Conservation (phyloP, 2,113 vertebrate species). For the Delphinapterus leucas region DNA sequence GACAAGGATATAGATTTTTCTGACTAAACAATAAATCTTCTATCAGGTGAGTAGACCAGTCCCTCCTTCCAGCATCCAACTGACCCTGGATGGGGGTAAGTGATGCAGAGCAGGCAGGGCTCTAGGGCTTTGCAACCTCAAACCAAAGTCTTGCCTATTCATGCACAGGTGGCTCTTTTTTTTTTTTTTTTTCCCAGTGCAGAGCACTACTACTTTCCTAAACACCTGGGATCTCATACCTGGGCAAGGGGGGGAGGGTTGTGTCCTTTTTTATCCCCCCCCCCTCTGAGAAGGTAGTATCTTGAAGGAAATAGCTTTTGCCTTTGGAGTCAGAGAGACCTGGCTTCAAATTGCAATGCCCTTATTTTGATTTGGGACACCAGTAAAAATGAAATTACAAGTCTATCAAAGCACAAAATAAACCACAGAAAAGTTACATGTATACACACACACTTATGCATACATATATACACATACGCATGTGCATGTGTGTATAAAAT, state of each 20-base stretch:
- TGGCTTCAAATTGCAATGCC: neutral
- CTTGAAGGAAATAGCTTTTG: neutral
- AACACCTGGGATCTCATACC: neutral
- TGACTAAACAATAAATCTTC: neutral
- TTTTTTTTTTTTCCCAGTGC: neutral
- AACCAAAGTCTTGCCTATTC: neutral
- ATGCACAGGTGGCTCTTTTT: neutral
- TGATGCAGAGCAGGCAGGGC: neutral
- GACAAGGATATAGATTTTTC: neutral
- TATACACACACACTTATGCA: no score
- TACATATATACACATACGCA: rapidly evolving
- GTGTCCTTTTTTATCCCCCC: neutral
- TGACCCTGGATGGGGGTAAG: neutral
- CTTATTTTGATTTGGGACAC: neutral
- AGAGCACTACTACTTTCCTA: neutral
- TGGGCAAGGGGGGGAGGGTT: no score
- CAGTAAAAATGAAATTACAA: neutral
- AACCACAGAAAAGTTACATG: neutral
- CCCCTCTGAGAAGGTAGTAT: neutral
- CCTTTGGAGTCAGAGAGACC: neutral
- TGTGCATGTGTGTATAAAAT: neutral
- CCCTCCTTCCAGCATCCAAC: neutral
- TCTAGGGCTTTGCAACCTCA: neutral
- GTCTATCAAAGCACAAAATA: neutral
- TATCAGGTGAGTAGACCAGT: neutral